These are phyloP conservation scores for Coendou prehensilis DNA, from an alignment of 2,797 vertebrate species.

Conservation along the genomic window DNA sequence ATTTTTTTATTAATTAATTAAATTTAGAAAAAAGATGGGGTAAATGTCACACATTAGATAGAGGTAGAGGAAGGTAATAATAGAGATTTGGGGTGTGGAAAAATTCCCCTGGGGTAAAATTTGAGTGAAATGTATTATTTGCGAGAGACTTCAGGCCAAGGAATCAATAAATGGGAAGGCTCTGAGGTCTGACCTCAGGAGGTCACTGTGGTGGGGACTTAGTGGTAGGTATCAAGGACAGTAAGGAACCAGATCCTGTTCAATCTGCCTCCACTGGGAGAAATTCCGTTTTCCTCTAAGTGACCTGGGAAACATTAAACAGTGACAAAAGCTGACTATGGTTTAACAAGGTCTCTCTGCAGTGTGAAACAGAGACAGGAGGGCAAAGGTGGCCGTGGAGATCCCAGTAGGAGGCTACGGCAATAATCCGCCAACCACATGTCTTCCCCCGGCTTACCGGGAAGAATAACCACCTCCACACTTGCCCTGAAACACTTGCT, in stretches of 20 bases:
- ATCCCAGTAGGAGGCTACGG: neutral
- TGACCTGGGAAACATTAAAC: neutral
- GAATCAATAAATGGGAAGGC: neutral
- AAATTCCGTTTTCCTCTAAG: neutral
- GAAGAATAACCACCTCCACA: neutral
- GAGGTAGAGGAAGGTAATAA: neutral
- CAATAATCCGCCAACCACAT: neutral
- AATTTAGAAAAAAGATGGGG: neutral
- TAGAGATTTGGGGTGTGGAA: neutral
- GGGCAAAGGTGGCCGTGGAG: neutral
- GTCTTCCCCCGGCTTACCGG: neutral
- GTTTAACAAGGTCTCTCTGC: neutral
- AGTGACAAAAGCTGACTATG: neutral
- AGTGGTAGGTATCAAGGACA: too few species aligned
- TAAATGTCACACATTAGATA: neutral
- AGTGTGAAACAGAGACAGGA: neutral
- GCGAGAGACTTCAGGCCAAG: neutral
- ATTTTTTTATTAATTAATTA: neutral
- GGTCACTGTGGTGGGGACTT: rapidly evolving
- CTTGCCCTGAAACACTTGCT: neutral
- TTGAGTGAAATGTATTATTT: neutral
- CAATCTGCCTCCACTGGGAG: neutral
- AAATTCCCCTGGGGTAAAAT: neutral
- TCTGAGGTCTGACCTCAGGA: neutral
- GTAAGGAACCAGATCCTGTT: rapidly evolving